phyloP scores from a whole-genome alignment of 1,140 invertebrate genomes.

The Calephelis nemesis region DNA sequence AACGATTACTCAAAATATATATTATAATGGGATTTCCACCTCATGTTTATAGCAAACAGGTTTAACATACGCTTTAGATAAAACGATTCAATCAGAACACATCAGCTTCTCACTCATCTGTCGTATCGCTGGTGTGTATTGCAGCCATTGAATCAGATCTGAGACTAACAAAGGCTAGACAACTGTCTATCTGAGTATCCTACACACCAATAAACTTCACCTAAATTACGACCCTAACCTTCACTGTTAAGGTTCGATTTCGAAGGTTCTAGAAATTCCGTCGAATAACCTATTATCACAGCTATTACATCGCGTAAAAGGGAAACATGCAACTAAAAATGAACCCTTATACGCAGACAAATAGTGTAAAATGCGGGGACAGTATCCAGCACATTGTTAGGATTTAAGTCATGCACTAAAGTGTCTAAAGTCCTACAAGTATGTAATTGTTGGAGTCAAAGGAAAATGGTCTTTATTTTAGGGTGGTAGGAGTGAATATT shows the following conservation, averaged over 20 bases:
- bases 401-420: constrained; percentile 36
- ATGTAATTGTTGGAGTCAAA: constrained; percentile 35
- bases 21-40: too few relatives aligned
- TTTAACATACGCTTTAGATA: constrained; percentile 6
- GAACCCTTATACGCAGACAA: constrained; percentile 5
- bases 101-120: neutral
- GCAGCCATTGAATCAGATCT: constrained; percentile 39
- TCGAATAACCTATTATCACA: constrained; percentile 18
- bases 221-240: neutral
- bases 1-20: too few relatives aligned
- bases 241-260: neutral
- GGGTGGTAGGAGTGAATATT: constrained; percentile 8
- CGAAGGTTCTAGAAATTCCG: neutral
- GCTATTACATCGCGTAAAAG: constrained; percentile 9
- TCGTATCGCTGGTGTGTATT: constrained; percentile 10
- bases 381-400: constrained; percentile 21
- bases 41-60: neutral
- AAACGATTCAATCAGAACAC: constrained; percentile 19
- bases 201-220: constrained; percentile 26
- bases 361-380: constrained; percentile 21
- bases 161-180: constrained; percentile 46
- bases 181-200: constrained; percentile 40
- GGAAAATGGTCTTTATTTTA: constrained; percentile 46
- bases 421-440: constrained; percentile 49
- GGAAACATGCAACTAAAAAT: constrained; percentile 11